Evolutionary conservation across 2,113 vertebrate species (phyloP), one percentile per base, ranked within the genome.

Genomic region (Micromys minutus): DNA sequence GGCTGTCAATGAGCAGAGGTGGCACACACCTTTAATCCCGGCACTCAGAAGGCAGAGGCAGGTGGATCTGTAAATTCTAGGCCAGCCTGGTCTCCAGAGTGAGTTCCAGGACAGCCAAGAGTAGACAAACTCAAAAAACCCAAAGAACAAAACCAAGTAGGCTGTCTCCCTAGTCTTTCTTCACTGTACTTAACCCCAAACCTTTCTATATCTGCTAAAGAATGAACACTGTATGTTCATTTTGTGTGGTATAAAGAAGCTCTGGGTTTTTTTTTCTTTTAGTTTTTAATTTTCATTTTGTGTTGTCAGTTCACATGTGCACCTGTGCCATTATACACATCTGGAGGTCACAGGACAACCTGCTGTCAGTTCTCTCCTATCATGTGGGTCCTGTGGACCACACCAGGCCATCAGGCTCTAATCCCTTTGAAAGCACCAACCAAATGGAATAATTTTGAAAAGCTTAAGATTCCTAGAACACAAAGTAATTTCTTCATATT

Each of bases 401-500:
- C 31, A 52, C 16, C 47, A 77, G 45, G 75, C 29, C 29, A 77
- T 19, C 29, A 77, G 26, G 13, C 29, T 4, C 42, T 75, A 75
- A 77, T 31, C 29, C 17, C 50, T 55, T 79, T 80, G 19, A 94
- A 16, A 93, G 34, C 22, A 96, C 15, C 6, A 84, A 69, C 72
- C 57, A 84, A 84, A n/a, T 63, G 45, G 42, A 83, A 63, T 63
- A 45, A 31, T 63, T 45, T 74, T 90, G 81, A 69, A 90, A 79
- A 57, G n/a, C 26, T 90, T 94, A 59, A 42, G 72, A 84, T 65
- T 92, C 52, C 39, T 75, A 96, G 47, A 87, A 86, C 55, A 59
- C 15, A 83, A 67, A 91, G 47, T 83, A 91, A 69, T 89, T n/a
- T 61, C 89, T 96, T 91, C 67, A 93, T 19, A 72, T 5, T 83